Percentiles rank a stretch among this genome's conserved stretches.
Evolutionary conservation across 2,888 invertebrate species (phyloP).

Genomic region (Mythimna impura): DNA sequence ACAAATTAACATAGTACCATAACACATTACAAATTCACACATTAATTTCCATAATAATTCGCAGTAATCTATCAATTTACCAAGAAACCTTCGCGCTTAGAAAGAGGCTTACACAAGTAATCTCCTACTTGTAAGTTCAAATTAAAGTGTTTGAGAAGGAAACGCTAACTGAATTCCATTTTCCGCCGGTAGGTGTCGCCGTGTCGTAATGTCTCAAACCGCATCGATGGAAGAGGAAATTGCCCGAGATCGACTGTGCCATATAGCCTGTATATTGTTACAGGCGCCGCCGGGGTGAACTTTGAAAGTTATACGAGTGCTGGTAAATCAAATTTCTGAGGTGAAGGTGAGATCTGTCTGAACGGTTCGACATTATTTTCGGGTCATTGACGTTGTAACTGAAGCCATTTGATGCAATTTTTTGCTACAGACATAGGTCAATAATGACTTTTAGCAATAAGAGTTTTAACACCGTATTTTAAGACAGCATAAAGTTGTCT

Average conservation of each 20-base stretch:
- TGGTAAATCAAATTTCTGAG: conserved; percentile 30
- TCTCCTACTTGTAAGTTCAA: conserved; percentile 54
- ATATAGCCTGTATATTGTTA: conserved; percentile 19
- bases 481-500: no score
- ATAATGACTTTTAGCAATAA: no score
- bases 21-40: conserved; percentile 7
- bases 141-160: conserved; percentile 59
- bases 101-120: conserved; percentile 54
- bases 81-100: conserved; percentile 29
- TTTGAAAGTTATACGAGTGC: conserved; percentile 19
- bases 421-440: no score
- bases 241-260: conserved; percentile 48
- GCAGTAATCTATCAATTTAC: conserved; percentile 56
- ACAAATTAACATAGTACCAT: conserved; percentile 7
- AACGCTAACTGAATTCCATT: conserved; percentile 59
- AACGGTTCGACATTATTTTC: neutral
- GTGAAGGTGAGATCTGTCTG: conserved; percentile 3
- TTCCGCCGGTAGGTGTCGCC: conserved; percentile 50
- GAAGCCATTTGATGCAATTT: no score
- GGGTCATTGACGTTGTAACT: neutral
- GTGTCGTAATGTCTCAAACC: conserved; percentile 52
- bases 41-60: conserved; percentile 28
- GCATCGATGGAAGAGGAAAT: conserved; percentile 60
- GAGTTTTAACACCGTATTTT: no score
- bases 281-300: conserved; percentile 15